A percentile compares a stretch with the other conserved stretches of the same genome.
Evolutionary conservation across 92 coral and sea anemone species (phyloP).

Genomic region (Phenganax stokvisi): DNA sequence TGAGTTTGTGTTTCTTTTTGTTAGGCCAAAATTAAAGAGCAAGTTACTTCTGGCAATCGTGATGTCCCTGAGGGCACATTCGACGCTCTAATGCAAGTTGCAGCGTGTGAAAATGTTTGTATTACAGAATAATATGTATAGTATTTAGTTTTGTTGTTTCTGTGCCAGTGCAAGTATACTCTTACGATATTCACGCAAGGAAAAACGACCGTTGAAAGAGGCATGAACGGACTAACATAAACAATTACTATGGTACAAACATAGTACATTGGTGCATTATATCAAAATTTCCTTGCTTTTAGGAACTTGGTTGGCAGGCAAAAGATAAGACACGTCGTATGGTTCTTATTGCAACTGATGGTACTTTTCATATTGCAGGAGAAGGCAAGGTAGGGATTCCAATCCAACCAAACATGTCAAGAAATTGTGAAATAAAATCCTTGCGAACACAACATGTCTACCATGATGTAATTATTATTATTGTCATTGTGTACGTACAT

Average conservation of each 20-base stretch:
- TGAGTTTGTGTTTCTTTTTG: neutral
- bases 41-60: slow-evolving; percentile 7
- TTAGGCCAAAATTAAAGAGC: neutral
- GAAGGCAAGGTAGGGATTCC: slow-evolving; percentile 65
- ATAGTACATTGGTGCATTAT: neutral
- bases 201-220: too few relatives aligned
- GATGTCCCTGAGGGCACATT: slow-evolving; percentile 12
- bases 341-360: slow-evolving; percentile 83
- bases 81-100: slow-evolving; percentile 27
- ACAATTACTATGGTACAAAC: neutral
- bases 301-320: slow-evolving; percentile 74
- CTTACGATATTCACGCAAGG: too few relatives aligned
- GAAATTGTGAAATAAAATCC: neutral
- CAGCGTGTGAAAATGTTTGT: slow-evolving; percentile 25
- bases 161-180: neutral
- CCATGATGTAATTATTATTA: neutral
- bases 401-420: neutral
- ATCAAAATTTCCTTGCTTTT: neutral
- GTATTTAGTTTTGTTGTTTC: neutral
- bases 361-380: slow-evolving; percentile 81
- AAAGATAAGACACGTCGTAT: slow-evolving; percentile 64
- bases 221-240: neutral
- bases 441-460: neutral
- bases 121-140: neutral
- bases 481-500: too few relatives aligned